Evolutionary conservation across 2,113 vertebrate species (phyloP).

Genomic region (Edolisoma coerulescens): DNA sequence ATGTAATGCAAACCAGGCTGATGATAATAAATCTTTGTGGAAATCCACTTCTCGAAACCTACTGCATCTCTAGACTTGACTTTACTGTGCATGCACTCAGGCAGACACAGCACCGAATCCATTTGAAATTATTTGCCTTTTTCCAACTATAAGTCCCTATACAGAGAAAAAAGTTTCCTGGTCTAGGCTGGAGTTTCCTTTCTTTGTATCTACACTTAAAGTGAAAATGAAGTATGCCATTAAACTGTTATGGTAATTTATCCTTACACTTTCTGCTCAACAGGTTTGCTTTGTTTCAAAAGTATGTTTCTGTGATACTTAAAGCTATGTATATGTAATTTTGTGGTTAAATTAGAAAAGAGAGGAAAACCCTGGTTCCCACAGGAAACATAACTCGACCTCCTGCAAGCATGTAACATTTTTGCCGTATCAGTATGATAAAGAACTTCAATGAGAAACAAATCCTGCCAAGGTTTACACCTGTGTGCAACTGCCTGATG

Average conservation of each 20-base stretch:
- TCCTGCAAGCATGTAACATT: conserved; percentile 20
- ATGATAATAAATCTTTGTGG: background rate
- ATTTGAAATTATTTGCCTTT: background rate
- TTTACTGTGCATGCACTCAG: background rate
- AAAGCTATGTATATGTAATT: conserved; percentile 47
- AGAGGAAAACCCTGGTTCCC: conserved; percentile 53
- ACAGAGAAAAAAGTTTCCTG: background rate
- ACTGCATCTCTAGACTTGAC: background rate
- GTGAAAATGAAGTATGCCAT: background rate
- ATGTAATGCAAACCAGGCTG: background rate
- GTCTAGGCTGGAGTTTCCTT: background rate
- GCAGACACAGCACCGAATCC: accelerated
- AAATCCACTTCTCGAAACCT: background rate
- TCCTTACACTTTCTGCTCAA: conserved; percentile 38
- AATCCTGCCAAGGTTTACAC: conserved; percentile 43
- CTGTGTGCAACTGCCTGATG: background rate
- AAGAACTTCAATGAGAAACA: conserved; percentile 32
- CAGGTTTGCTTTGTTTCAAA: conserved; percentile 50
- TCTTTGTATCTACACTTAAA: background rate
- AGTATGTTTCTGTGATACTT: conserved; percentile 43
- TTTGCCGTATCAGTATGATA: background rate
- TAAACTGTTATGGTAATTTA: conserved; percentile 42
- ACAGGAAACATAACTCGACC: conserved; percentile 26
- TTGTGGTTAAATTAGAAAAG: conserved; percentile 30
- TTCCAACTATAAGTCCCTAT: accelerated